phyloP scores from a whole-genome alignment of 2,888 invertebrate genomes.

The Ophion obscuratus region DNA sequence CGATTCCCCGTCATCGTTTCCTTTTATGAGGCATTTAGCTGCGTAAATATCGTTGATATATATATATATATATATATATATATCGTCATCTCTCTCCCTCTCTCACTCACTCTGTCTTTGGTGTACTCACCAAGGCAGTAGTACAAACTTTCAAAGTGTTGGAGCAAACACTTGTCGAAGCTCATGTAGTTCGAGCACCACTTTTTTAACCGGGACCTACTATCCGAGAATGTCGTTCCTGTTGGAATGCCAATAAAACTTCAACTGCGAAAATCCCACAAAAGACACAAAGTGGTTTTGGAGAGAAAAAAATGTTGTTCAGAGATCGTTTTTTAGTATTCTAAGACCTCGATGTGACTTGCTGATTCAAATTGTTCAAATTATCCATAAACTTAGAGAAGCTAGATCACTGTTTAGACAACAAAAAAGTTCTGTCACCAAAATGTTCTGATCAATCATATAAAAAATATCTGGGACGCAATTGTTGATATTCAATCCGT shows the following conservation, averaged over 20 bases:
- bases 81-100: too few species aligned
- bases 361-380: neutral
- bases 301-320: neutral
- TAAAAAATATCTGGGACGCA: too few species aligned
- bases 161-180: constrained; percentile 33
- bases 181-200: constrained; percentile 5
- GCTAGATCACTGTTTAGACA: neutral
- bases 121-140: neutral
- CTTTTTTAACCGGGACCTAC: constrained; percentile 12
- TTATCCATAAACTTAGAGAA: neutral
- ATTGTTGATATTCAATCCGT: too few species aligned
- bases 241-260: neutral
- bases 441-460: neutral
- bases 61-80: neutral
- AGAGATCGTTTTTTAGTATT: neutral
- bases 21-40: constrained; percentile 7
- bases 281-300: constrained; percentile 31
- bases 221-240: constrained; percentile 17
- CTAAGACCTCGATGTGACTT: neutral
- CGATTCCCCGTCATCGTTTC: constrained; percentile 8
- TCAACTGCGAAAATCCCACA: constrained; percentile 5
- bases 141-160: constrained; percentile 27
- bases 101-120: neutral
- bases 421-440: neutral
- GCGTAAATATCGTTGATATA: constrained; percentile 7